Base-by-base conservation (phyloP, 2,888 invertebrate species). In the Philonicus albiceps region DNA sequence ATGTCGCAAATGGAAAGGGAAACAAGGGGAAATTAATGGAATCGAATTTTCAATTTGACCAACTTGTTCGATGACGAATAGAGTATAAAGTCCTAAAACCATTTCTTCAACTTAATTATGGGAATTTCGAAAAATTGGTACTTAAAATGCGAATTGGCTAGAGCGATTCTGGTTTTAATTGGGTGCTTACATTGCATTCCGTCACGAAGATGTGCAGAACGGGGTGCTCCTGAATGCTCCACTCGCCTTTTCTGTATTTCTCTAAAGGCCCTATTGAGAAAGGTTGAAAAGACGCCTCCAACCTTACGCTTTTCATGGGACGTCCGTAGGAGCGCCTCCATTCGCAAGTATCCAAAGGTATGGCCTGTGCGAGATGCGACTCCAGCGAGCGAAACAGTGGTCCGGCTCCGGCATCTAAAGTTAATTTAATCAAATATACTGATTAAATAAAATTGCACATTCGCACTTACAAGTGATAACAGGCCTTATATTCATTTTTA, bases 121-220 rank as follows among this genome's bases (percentile, higher is more conserved):
- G 31, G 3, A 31, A 31, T 31, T 31, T 31, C 31, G 3, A 31
- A 31, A 31, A 31, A 0, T 31, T 31, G 1, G 11, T 37, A 11
- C 37, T 11, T 37, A 37, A 34, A n/a, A n/a, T n/a, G n/a, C n/a
- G n/a, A n/a, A 37, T 37, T 37, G 8, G 37, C 11, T 1, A 37
- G 37, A 37, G 37, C 37, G 11, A 11, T 11, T 37, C 37, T 37
- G 3, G 40, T 43, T 16, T 43, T 43, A 37, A 37, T 37, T 43
- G 16, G 3, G 40, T n/a, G 16, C 27, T 93, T 93, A 98, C 98
- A 91, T 95, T 95, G 94, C 98, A 98, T 91, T 98, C 98, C 30
- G 97, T 98, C 96, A 98, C 98, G 92, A 96, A 99, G 87, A 97
- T 96, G 92, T 99, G 98, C 91, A 99, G 95, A 91, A 98, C 96